A percentile compares a stretch with the other conserved stretches of the same genome.
Evolutionary conservation across 2,888 invertebrate species (phyloP).

Genomic region (Leucophenga maculata): DNA sequence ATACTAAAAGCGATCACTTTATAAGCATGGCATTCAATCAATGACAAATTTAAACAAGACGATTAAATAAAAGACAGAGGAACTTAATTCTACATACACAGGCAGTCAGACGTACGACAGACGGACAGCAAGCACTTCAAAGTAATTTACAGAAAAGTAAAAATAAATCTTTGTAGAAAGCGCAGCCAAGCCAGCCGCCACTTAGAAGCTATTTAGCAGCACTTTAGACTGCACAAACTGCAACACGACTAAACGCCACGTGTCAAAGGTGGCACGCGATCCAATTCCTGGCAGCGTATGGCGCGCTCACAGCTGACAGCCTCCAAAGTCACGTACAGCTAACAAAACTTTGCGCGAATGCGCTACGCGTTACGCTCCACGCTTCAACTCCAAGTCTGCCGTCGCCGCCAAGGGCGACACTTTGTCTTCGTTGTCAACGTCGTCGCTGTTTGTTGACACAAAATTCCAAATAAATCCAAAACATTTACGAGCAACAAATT

Average conservation of each 20-base stretch:
- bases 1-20: too few relatives aligned
- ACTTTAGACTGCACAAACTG: neutral
- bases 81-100: neutral
- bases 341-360: neutral
- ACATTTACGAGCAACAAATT: constrained; percentile 21
- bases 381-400: neutral
- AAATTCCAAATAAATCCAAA: constrained; percentile 16
- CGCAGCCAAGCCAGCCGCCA: too few relatives aligned
- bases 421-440: constrained; percentile 1
- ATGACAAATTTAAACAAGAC: constrained; percentile 1
- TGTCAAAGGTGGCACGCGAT: constrained; percentile 24
- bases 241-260: constrained; percentile 1
- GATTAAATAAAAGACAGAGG: neutral
- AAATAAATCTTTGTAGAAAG: constrained; percentile 11
- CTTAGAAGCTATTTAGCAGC: constrained; percentile 16
- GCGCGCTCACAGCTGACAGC: neutral
- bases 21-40: neutral
- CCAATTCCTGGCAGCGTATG: neutral
- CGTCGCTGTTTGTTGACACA: neutral
- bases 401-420: neutral
- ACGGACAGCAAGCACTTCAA: neutral
- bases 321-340: constrained; percentile 17
- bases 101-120: neutral
- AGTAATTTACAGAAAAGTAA: neutral
- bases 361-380: neutral